phyloP scores from a whole-genome alignment of 2,797 vertebrate genomes.

The Streptopelia turtur region DNA sequence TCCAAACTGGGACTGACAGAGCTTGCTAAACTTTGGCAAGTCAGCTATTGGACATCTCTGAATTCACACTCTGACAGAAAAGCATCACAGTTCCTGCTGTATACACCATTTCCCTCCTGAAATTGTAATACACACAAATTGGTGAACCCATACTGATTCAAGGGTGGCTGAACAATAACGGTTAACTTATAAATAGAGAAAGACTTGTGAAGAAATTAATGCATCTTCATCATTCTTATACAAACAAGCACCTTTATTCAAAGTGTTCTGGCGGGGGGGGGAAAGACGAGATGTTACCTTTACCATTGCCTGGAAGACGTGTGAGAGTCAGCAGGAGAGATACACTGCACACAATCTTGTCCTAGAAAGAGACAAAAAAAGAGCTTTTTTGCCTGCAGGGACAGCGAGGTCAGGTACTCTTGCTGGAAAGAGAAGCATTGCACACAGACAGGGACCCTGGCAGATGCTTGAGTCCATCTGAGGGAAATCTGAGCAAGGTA shows the following conservation, averaged over 20 bases:
- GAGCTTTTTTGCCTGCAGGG: background rate
- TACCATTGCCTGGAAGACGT: background rate
- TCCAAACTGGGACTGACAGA: background rate
- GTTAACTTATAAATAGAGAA: background rate
- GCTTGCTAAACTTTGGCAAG: background rate
- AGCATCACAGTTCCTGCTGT: background rate
- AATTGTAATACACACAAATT: background rate
- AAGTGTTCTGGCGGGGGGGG: background rate
- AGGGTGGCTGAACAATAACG: background rate
- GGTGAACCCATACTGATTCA: background rate
- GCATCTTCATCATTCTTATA: background rate
- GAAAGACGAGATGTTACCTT: background rate
- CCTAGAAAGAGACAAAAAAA: background rate
- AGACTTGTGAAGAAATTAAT: background rate
- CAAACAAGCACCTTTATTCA: background rate
- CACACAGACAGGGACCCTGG: background rate
- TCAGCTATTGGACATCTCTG: background rate
- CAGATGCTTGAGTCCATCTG: background rate
- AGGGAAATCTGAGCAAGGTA: background rate
- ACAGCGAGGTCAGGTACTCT: background rate
- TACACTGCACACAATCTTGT: background rate
- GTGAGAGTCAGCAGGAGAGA: background rate
- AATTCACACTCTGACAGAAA: background rate
- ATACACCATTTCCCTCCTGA: background rate
- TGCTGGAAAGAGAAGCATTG: background rate